A percentile compares a stretch with the other conserved stretches of the same genome.
These are phyloP conservation scores for Choristoneura fumiferana DNA, from an alignment of 1,140 invertebrate species.

Conservation along the genomic window DNA sequence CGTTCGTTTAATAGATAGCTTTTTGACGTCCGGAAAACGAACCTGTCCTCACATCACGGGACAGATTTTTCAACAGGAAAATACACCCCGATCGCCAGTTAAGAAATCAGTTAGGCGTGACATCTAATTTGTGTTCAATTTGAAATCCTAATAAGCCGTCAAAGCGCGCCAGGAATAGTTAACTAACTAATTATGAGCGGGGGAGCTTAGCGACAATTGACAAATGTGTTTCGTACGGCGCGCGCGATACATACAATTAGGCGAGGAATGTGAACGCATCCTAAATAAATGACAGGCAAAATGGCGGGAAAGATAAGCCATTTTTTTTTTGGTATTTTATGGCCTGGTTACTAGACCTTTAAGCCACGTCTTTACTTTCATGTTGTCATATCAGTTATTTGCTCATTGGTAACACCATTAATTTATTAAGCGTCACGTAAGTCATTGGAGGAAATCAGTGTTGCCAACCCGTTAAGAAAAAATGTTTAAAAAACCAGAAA, in stretches of 20 bases:
- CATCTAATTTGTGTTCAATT: constrained; percentile 75
- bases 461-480: too few species aligned
- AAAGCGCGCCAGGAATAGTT: constrained; percentile 71
- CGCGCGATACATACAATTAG: constrained; percentile 69
- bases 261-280: constrained; percentile 47
- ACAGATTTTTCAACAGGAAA: constrained; percentile 56
- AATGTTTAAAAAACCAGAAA: neutral
- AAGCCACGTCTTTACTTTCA: too few species aligned
- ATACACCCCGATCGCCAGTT: constrained; percentile 37
- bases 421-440: constrained; percentile 56
- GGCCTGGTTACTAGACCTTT: too few species aligned
- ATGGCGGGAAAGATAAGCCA: constrained; percentile 22
- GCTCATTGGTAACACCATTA: too few species aligned
- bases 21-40: constrained; percentile 68
- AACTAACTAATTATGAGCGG: constrained; percentile 64
- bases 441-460: neutral
- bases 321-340: too few species aligned
- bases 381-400: too few species aligned
- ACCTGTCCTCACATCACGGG: constrained; percentile 56
- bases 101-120: constrained; percentile 68
- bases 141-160: constrained; percentile 75
- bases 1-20: constrained; percentile 40
- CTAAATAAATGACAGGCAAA: constrained; percentile 54
- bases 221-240: constrained; percentile 66
- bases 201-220: constrained; percentile 69